Evolutionary conservation across 1,140 invertebrate genomes (phyloP).

Genomic region (Phocides pigmalion): DNA sequence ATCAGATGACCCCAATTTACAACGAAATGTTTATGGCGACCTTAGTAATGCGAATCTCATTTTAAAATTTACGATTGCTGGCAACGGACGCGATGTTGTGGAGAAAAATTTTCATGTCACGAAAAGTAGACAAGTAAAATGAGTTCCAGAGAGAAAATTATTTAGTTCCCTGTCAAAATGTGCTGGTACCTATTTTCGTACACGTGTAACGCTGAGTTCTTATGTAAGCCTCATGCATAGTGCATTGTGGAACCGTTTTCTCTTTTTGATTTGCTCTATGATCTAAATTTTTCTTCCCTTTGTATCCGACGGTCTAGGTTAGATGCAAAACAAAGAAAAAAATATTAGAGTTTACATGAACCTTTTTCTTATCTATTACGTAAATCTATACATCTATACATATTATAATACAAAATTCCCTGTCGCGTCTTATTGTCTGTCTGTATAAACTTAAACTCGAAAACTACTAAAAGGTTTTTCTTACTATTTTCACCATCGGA

Average conservation of each 20-base stretch:
- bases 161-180: slow-evolving; percentile 4
- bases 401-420: no score
- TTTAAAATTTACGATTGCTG: slow-evolving; percentile 3
- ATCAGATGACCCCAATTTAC: not conserved
- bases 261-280: not conserved
- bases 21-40: not conserved
- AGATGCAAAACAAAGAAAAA: not conserved
- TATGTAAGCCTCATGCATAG: slow-evolving; percentile 2
- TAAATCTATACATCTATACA: no score
- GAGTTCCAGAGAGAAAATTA: slow-evolving; percentile 7
- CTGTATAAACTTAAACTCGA: no score
- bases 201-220: not conserved
- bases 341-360: not conserved
- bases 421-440: no score
- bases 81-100: not conserved
- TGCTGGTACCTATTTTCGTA: slow-evolving; percentile 5
- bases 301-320: not conserved
- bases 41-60: not conserved
- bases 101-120: slow-evolving; percentile 2
- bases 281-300: not conserved
- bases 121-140: slow-evolving; percentile 3
- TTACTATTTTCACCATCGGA: no score
- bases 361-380: no score
- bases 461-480: no score
- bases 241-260: not conserved